Conservation (phyloP, 2,797 vertebrate species). For the Melanotaenia parkinsoni region DNA sequence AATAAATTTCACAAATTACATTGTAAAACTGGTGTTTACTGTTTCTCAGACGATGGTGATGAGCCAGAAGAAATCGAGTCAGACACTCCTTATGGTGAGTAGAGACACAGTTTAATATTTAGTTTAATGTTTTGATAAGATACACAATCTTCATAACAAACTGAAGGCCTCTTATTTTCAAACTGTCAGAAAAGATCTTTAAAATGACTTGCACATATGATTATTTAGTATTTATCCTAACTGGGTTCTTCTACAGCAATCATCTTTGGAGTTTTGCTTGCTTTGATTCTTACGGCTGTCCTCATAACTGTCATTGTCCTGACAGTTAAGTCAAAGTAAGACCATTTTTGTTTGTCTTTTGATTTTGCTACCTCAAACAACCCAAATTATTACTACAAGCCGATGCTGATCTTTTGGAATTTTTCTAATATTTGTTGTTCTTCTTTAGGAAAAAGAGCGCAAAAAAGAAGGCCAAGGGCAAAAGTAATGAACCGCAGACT, state of each 20-base stretch:
- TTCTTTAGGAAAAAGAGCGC: constrained; percentile 59
- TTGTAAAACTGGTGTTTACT: not conserved
- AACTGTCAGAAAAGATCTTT: not conserved
- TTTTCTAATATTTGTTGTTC: constrained; percentile 7
- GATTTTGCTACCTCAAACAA: not conserved
- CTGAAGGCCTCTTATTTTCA: not conserved
- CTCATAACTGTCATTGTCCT: constrained; percentile 66
- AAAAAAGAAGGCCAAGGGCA: constrained; percentile 47
- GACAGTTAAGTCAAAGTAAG: constrained; percentile 75
- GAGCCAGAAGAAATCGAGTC: constrained; percentile 61
- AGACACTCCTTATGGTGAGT: constrained; percentile 80
- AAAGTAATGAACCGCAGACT: constrained; percentile 38
- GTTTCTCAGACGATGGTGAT: constrained; percentile 51
- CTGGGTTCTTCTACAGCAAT: constrained; percentile 64
- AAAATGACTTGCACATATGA: not conserved
- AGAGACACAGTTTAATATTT: not conserved
- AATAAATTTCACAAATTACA: too few species aligned
- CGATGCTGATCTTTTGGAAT: not conserved
- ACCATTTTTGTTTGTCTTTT: not conserved
- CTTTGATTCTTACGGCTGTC: constrained; percentile 48
- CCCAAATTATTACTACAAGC: not conserved
- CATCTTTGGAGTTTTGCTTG: constrained; percentile 78
- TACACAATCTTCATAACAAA: not conserved
- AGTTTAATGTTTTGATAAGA: not conserved
- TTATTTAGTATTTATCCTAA: not conserved